These are phyloP conservation scores for Neocrepidodera transversa DNA, from an alignment of 2,888 invertebrate genomes.

Conservation along the genomic window DNA sequence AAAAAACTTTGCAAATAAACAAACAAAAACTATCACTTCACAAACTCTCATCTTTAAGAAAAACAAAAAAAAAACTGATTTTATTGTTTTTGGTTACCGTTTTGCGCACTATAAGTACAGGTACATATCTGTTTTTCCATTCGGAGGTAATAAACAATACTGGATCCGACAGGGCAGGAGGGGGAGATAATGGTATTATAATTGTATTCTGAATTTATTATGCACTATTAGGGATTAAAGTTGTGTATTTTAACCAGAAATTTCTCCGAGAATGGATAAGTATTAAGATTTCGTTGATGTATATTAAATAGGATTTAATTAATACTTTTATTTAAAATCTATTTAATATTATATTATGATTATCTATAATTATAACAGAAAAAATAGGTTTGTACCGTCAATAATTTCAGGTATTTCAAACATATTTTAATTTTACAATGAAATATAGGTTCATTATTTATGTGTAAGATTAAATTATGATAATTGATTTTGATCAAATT, in stretches of 20 bases:
- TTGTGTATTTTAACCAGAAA: background rate
- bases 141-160: slow-evolving; percentile 21
- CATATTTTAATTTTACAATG: too few relatives aligned
- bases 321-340: too few relatives aligned
- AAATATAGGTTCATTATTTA: too few relatives aligned
- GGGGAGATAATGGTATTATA: slow-evolving; percentile 35
- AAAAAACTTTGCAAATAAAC: slow-evolving; percentile 2
- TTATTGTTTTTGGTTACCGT: background rate
- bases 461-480: too few relatives aligned
- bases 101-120: background rate
- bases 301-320: too few relatives aligned
- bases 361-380: too few relatives aligned
- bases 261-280: background rate
- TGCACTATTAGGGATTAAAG: too few relatives aligned
- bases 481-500: too few relatives aligned
- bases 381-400: too few relatives aligned
- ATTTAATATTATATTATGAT: too few relatives aligned
- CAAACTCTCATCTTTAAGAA: slow-evolving; percentile 7
- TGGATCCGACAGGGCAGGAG: slow-evolving; percentile 3
- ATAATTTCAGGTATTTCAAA: too few relatives aligned
- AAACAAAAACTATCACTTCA: slow-evolving; percentile 18
- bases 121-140: slow-evolving; percentile 13
- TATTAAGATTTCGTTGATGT: too few relatives aligned
- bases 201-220: slow-evolving; percentile 28
- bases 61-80: background rate